Evolutionary conservation across 2,797 vertebrate species (phyloP).

Genomic region (Gephyroberyx darwinii): DNA sequence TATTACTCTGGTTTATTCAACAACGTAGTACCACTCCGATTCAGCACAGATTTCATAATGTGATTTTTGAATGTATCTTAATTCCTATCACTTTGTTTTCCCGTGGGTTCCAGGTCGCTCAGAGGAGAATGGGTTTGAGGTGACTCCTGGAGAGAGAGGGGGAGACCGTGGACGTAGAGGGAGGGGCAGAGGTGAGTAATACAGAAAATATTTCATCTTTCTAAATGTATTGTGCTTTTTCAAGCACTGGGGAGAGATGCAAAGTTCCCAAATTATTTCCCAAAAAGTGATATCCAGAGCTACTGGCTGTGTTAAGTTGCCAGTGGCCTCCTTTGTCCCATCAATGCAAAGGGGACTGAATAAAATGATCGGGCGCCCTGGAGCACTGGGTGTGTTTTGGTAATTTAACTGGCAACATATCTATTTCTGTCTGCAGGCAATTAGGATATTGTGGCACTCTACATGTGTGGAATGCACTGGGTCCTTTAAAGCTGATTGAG

Average conservation of each 20-base stretch:
- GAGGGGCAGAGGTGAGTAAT: slow-evolving; percentile 88
- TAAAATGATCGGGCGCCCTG: too few relatives aligned
- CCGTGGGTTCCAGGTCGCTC: slow-evolving; percentile 79
- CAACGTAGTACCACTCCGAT: too few relatives aligned
- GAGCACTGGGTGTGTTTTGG: slow-evolving; percentile 8
- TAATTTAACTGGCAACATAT: slow-evolving; percentile 47
- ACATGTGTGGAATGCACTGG: slow-evolving; percentile 45
- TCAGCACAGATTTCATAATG: neutral
- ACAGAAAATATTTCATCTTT: neutral
- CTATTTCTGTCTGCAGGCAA: slow-evolving; percentile 68
- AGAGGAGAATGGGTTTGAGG: slow-evolving; percentile 95
- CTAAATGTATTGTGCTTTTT: neutral
- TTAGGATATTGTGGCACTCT: slow-evolving; percentile 34
- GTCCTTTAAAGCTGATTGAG: slow-evolving; percentile 54
- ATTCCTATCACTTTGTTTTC: neutral
- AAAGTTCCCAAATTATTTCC: neutral
- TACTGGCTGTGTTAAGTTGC: neutral
- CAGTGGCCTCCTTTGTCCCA: neutral
- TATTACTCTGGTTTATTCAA: neutral
- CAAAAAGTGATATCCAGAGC: neutral
- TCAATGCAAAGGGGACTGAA: neutral
- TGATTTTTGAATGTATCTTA: neutral
- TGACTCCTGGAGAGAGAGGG: slow-evolving; percentile 85
- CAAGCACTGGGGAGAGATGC: neutral
- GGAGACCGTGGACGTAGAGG: slow-evolving; percentile 90